Base-by-base conservation (phyloP, 2,888 invertebrate species). In the Stomorhina lunata region DNA sequence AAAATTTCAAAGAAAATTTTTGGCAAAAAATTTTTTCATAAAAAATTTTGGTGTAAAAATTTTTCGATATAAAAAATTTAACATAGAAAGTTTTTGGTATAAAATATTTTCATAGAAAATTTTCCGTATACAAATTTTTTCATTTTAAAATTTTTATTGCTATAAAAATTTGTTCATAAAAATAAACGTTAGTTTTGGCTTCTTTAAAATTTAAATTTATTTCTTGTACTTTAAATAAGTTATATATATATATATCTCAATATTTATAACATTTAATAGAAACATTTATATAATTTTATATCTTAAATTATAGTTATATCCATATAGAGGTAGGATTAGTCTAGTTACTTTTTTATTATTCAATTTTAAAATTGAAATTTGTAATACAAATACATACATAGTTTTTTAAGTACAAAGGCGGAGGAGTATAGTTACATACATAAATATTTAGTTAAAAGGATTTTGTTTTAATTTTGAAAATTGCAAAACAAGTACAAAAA, bases 391-490 rank as follows among this genome's bases (percentile, higher is more conserved):
- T 43, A 17, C 2, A 7, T 37, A n/a, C n/a, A 15, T 40, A 15
- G 15, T 15, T 53, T 53, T 27, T 53, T 73, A 82, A 82, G 75
- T 78, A 82, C 73, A 65, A 78, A 78, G 53, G 69, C 78, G 75
- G 71, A 69, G 50, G 50, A 75, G 73, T n/a, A 43, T 59, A 50
- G 27, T n/a, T 45, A 34, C 50, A 1, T 61, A 4, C 40, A 43
- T 72, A 37, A 48, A 43, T 17, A 9, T 48, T 15, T 59, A 53
- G 20, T n/a, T 75, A n/a, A n/a, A n/a, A n/a, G n/a, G n/a, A n/a
- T n/a, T 50, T 45, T 50, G 2, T 55, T 34, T 50, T 15, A 45
- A 27, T 55, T 32, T 4, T 65, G 7, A 53, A 53, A 73, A 32
- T n/a, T 29, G 15, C 22, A 40, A 32, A 45, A 32, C 32, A 50